Percentiles rank a stretch among this genome's conserved stretches.
phyloP scores from a whole-genome alignment of 53 echinoderm and acorn worm genomes.

The Paelopatides confundens region DNA sequence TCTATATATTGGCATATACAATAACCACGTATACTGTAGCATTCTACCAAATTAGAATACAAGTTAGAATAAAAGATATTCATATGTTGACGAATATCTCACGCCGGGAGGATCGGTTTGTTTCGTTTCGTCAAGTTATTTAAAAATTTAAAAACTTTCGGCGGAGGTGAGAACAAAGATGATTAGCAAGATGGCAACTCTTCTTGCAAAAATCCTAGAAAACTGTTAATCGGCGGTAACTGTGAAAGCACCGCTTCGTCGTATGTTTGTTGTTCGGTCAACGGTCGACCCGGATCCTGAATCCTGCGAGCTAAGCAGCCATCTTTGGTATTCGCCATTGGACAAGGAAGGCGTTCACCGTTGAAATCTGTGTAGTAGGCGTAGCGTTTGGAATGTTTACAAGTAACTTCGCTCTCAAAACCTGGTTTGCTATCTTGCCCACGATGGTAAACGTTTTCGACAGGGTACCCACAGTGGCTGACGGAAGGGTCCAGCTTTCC shows the following conservation, averaged over 20 bases:
- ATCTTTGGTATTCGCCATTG: constrained; percentile 87
- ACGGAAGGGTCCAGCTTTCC: constrained; percentile 36
- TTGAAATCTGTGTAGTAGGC: constrained; percentile 29
- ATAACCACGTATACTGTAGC: no score
- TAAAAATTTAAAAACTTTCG: not conserved
- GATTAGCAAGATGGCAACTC: constrained; percentile 50
- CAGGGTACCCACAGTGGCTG: constrained; percentile 28
- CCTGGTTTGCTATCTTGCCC: constrained; percentile 38
- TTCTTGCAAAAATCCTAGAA: constrained; percentile 89
- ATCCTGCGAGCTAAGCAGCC: constrained; percentile 79
- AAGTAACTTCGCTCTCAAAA: constrained; percentile 38
- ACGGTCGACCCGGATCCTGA: not conserved
- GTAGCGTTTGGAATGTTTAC: constrained; percentile 22
- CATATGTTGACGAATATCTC: no score
- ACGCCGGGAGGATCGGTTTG: no score
- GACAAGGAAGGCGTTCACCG: constrained; percentile 74
- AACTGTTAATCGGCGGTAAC: constrained; percentile 88
- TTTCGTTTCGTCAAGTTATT: not conserved
- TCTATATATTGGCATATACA: no score
- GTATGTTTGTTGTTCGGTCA: constrained; percentile 27
- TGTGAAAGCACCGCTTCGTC: constrained; percentile 55
- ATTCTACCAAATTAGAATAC: no score
- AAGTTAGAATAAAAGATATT: no score
- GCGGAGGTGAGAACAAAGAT: not conserved
- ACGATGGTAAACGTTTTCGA: constrained; percentile 51